Evolutionary conservation across 2,797 vertebrate species (phyloP).

Genomic region (Gymnoscopelus braueri): DNA sequence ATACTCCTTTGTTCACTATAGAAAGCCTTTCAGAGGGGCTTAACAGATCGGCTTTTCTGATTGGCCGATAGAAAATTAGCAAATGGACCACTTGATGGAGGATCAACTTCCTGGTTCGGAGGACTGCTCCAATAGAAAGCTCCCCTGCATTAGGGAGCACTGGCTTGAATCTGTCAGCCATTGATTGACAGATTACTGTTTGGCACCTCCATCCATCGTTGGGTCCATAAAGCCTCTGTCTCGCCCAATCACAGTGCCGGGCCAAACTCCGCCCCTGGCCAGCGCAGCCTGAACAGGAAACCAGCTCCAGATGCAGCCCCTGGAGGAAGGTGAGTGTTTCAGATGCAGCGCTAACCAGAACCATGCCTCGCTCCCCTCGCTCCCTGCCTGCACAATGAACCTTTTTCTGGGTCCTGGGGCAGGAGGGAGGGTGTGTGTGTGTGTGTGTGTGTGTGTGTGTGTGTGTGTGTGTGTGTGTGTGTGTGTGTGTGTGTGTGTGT

Average conservation of each 20-base stretch:
- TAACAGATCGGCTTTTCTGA: slow-evolving; percentile 1
- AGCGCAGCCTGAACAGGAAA: slow-evolving; percentile 81
- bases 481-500: too few relatives aligned
- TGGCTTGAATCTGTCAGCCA: slow-evolving; percentile 62
- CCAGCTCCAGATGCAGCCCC: slow-evolving; percentile 85
- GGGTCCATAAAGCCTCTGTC: slow-evolving; percentile 67
- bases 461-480: too few relatives aligned
- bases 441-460: too few relatives aligned
- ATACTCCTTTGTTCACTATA: slow-evolving; percentile 44
- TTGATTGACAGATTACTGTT: slow-evolving; percentile 75
- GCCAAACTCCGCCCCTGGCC: slow-evolving; percentile 73
- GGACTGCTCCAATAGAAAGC: slow-evolving; percentile 47
- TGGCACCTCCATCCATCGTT: slow-evolving; percentile 66
- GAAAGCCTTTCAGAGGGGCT: slow-evolving; percentile 1
- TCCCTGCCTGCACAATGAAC: slow-evolving; percentile 75
- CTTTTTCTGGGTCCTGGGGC: slow-evolving; percentile 68
- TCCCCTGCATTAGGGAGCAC: slow-evolving; percentile 30
- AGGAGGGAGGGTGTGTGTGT: slow-evolving; percentile 25
- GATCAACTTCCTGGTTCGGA: slow-evolving; percentile 19
- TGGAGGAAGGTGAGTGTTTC: slow-evolving; percentile 83
- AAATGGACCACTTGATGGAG: slow-evolving; percentile 22
- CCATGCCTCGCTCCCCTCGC: slow-evolving; percentile 65
- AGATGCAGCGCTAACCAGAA: slow-evolving; percentile 77
- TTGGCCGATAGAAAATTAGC: slow-evolving; percentile 32
- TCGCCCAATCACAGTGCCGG: slow-evolving; percentile 71